Evolutionary conservation across 2,888 invertebrate species (phyloP).

Genomic region (Eupithecia abbreviata): DNA sequence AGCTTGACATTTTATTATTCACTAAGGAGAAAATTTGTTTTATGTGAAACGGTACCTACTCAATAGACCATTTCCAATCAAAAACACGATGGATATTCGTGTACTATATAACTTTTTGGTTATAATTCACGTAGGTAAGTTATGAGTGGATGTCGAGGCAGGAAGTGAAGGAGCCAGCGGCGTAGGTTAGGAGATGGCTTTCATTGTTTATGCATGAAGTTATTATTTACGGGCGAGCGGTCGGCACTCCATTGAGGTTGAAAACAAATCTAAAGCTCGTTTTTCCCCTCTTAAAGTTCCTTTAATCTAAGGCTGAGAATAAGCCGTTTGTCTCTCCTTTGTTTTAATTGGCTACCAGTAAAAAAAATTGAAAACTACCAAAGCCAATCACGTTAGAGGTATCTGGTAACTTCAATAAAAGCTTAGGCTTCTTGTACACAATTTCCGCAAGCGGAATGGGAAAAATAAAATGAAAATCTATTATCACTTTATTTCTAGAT

Average conservation of each 20-base stretch:
- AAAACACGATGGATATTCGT: not conserved
- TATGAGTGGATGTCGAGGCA: conserved; percentile 58
- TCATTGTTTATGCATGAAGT: conserved; percentile 77
- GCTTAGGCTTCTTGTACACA: not conserved
- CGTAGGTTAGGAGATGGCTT: conserved; percentile 58
- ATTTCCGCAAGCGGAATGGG: not conserved
- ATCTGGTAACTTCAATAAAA: not conserved
- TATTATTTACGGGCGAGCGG: conserved; percentile 68
- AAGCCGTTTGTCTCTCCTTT: not conserved
- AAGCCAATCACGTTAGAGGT: not conserved
- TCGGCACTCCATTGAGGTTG: conserved; percentile 43
- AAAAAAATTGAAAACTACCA: not conserved
- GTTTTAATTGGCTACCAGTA: not conserved
- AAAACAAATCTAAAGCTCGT: conserved; percentile 17
- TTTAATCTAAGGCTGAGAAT: not conserved
- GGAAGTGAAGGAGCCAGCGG: conserved; percentile 50
- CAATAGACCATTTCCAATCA: not conserved
- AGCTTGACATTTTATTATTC: not conserved
- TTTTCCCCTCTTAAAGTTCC: conserved; percentile 9
- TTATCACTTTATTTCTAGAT: not conserved
- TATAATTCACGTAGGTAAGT: conserved; percentile 60
- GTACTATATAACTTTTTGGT: conserved; percentile 47
- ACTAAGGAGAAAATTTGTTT: not conserved
- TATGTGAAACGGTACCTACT: not conserved
- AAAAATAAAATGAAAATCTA: not conserved